Conservation (phyloP, 2,797 vertebrate genomes). For the Heterohyrax brucei region DNA sequence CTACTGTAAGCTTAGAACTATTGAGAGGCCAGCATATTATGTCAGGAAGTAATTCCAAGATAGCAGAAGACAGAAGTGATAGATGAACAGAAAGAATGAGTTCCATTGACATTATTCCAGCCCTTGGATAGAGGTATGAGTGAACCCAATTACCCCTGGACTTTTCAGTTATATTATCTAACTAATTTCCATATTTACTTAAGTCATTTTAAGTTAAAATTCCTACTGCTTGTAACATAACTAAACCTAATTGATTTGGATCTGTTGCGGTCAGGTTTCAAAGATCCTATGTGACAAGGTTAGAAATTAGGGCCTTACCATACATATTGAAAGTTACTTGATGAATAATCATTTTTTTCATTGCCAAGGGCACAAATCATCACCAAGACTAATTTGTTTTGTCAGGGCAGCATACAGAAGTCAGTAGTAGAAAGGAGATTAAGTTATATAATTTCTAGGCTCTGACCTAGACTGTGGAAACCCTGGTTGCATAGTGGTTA, state of each 20-base stretch:
- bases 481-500: no score
- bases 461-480: not conserved
- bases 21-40: slow-evolving; percentile 33
- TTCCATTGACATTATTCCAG: not conserved
- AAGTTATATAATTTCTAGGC: not conserved
- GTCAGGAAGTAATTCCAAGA: slow-evolving; percentile 55
- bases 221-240: slow-evolving; percentile 45
- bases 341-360: slow-evolving; percentile 18
- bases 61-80: not conserved
- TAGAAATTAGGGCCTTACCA: slow-evolving; percentile 25
- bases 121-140: not conserved
- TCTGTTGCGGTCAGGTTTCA: slow-evolving; percentile 24
- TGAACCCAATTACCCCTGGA: not conserved
- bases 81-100: not conserved
- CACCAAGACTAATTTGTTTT: slow-evolving; percentile 51
- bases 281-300: not conserved
- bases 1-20: slow-evolving; percentile 25
- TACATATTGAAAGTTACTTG: slow-evolving; percentile 27
- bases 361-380: slow-evolving; percentile 39
- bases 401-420: not conserved
- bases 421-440: slow-evolving; percentile 21
- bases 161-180: not conserved
- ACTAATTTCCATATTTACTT: not conserved
- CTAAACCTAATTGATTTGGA: slow-evolving; percentile 27
- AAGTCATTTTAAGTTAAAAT: slow-evolving; percentile 44